These are phyloP conservation scores for Phylloscopus trochiloides DNA, from an alignment of 2,113 vertebrate species.

Conservation along the genomic window DNA sequence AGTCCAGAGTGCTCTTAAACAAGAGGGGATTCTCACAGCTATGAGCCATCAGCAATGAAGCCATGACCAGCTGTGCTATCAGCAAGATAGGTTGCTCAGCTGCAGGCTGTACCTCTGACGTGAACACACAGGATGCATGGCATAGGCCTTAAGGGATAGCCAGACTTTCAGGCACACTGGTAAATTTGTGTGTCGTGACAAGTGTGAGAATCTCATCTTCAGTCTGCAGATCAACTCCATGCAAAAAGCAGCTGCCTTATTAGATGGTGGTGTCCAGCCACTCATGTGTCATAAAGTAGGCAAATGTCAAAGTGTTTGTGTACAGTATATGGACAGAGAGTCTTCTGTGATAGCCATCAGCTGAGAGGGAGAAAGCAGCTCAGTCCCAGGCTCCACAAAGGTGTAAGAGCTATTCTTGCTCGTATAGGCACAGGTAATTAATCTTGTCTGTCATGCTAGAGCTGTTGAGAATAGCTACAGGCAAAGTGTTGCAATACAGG, in stretches of 20 bases:
- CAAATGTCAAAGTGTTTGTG: not conserved
- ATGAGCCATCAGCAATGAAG: not conserved
- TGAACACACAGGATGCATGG: not conserved
- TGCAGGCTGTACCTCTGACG: not conserved
- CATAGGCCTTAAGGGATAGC: not conserved
- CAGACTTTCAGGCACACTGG: not conserved
- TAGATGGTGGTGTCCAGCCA: not conserved
- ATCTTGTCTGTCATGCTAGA: slow-evolving; percentile 1
- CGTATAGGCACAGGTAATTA: not conserved
- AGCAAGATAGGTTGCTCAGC: not conserved
- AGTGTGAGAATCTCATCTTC: not conserved
- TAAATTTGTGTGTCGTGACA: not conserved
- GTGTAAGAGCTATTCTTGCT: slow-evolving; percentile 6
- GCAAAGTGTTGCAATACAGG: slow-evolving; percentile 2
- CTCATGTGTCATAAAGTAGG: not conserved
- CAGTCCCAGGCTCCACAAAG: not conserved
- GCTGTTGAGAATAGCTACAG: slow-evolving; percentile 22
- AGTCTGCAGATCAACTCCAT: not conserved
- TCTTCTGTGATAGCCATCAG: not conserved
- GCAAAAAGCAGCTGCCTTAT: not conserved
- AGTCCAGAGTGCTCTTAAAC: not conserved
- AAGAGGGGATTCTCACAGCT: not conserved
- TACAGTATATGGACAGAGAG: not conserved
- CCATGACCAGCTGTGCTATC: slow-evolving; percentile 10
- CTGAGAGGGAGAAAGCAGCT: not conserved